Evolutionary conservation across 2,797 vertebrate species (phyloP), one percentile per base, ranked within the genome.

Genomic region (Lindbergichthys nudifrons): DNA sequence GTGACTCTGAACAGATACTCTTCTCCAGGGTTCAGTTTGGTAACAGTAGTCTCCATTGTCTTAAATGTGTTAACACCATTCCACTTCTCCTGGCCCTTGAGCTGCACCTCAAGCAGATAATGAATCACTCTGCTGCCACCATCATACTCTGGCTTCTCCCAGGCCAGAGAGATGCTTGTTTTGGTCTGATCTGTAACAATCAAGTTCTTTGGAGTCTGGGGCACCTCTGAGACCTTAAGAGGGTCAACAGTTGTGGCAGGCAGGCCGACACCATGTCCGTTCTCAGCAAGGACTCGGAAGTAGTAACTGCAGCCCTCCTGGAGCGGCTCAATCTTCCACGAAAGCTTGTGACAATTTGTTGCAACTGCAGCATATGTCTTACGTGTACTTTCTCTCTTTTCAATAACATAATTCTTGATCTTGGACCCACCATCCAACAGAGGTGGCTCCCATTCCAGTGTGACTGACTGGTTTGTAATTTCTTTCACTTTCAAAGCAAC

Each of bases 241-340:
- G 98, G 96, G 69, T 99, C 97, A 45, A 88, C 71, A 43, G 95
- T 99, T 88, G 91, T 92, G 41, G 96, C 96, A 62, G 98, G 96
- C 75, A 99, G 89, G 30, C 98, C 98, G 76, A 98, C 94, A 70
- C 98, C 98, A 73, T 97, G 96, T 87, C 95, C 96, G 65, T 99
- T 99, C 87, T 99, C 98, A 80, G 98, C 98, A 84, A 95, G 95
- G 43, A 99, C 94, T 94, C 97, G 92, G 83, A 99, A 99, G 88
- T 97, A 99, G 81, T 99, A 99, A 90, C 96, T 97, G 82, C 96
- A 98, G 3, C 98, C 97, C 83, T 99, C 98, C 83, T 99, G 98
- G 85, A 99, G 97, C 62, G 96, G 94, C 62, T 98, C 97, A 53
- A 98, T 94, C 93, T 96, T 99, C 96, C 96, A 99, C 42, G 95